Evolutionary conservation across 2,797 vertebrate genomes (phyloP), one percentile per base, ranked within the genome.

Genomic region (Syncerus caffer): DNA sequence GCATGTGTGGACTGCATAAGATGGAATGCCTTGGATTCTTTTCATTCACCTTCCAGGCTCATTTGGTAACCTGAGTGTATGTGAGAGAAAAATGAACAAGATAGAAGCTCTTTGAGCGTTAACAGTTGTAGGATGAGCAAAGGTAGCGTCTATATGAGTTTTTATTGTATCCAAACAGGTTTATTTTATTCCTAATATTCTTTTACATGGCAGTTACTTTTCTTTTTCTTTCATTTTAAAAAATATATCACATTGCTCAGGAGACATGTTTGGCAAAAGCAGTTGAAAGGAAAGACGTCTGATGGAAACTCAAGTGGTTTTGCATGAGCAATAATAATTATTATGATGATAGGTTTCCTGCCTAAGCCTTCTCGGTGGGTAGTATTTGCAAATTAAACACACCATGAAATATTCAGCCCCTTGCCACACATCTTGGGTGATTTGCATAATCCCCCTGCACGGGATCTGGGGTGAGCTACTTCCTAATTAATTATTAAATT

Each of bases 401-500:
- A 71, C 92, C 80, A 92, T 97, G 93, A 98, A 97, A 97, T 97
- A 98, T 98, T 97, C 95, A 96, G 89, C 94, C 85, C 55, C 82
- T 78, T 89, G 97, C 96, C 87, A 90, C 85, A 90, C 89, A 50
- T 95, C 96, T 93, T 50, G 0, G 82, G 45, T 89, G 89, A 97
- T 98, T 98, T 98, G 90, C 97, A 98, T 98, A 98, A 98, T 97
- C 95, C 96, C 90, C 86, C n/a, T 93, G 84, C 95, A 34, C 1
- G 4, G 83, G 82, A 89, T 97, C 93, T 85, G 47, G 79, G 93
- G 95, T 92, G 82, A 98, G 90, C 93, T 62, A n/a, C 21, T 98
- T 94, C 93, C 97, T 97, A 96, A 98, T 97, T 97, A 98, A 98
- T 98, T 97, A 98, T 98, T 98, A 97, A 98, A 98, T 98, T 98